Evolutionary conservation across 2,888 invertebrate genomes (phyloP).

Genomic region (Agriopis aurantiaria): DNA sequence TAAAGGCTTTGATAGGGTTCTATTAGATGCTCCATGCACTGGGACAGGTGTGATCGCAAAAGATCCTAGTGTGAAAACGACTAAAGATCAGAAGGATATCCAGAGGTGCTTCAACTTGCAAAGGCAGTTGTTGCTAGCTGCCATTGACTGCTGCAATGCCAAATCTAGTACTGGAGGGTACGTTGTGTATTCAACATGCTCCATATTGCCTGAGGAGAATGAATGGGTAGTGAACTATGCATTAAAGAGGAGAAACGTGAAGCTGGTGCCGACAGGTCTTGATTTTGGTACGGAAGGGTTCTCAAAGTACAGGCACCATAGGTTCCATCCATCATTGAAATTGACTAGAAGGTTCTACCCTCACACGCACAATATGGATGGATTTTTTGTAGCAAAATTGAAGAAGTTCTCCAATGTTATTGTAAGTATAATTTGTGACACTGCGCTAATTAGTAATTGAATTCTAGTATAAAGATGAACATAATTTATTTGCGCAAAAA

Average conservation of each 20-base stretch:
- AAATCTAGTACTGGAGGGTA: conserved; percentile 97
- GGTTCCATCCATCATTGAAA: conserved; percentile 96
- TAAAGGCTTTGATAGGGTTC: conserved; percentile 97
- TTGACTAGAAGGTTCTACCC: conserved; percentile 97
- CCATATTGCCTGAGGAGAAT: conserved; percentile 98
- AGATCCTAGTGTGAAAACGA: conserved; percentile 98
- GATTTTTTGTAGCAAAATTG: conserved; percentile 99
- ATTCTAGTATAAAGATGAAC: background rate
- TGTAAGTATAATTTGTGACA: conserved; percentile 63
- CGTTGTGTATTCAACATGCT: conserved; percentile 99
- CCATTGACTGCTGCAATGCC: conserved; percentile 98
- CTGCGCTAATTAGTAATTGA: background rate
- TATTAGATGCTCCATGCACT: conserved; percentile 99
- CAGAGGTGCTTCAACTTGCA: conserved; percentile 97
- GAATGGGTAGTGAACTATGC: conserved; percentile 99
- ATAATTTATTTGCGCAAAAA: too few species aligned
- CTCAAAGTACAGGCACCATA: conserved; percentile 92
- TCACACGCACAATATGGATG: conserved; percentile 99
- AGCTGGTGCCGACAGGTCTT: conserved; percentile 96
- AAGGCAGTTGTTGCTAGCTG: conserved; percentile 95
- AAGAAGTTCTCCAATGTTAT: conserved; percentile 96
- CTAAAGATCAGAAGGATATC: conserved; percentile 95
- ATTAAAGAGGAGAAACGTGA: conserved; percentile 96
- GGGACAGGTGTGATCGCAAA: conserved; percentile 99
- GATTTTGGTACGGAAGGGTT: conserved; percentile 99